Conservation (phyloP, 2,888 invertebrate species). For the Cacoxenus indagator region DNA sequence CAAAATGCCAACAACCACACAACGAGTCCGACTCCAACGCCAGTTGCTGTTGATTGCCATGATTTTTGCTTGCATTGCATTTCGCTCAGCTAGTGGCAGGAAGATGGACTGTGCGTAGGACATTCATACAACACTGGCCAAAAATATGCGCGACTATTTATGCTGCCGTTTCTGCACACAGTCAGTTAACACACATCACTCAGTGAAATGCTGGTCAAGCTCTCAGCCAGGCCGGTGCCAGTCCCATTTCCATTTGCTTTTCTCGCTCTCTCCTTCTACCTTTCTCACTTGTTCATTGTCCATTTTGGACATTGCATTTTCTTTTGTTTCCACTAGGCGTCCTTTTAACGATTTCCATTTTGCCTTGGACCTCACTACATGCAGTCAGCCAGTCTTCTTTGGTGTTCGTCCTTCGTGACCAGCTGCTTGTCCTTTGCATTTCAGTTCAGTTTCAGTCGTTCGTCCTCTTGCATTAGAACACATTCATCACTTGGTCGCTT, state of each 20-base stretch:
- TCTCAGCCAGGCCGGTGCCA: neutral
- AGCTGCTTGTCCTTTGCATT: slow-evolving; percentile 4
- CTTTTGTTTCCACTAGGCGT: no score
- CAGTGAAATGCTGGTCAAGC: slow-evolving; percentile 36
- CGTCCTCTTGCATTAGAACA: slow-evolving; percentile 43
- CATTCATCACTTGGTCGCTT: slow-evolving; percentile 60
- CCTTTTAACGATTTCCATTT: no score
- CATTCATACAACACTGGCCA: slow-evolving; percentile 7
- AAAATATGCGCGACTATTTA: slow-evolving; percentile 47
- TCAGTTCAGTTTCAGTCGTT: slow-evolving; percentile 1
- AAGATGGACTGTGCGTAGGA: slow-evolving; percentile 8
- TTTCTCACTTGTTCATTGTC: slow-evolving; percentile 23
- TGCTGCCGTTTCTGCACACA: slow-evolving; percentile 35
- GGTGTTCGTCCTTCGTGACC: neutral
- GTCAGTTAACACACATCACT: slow-evolving; percentile 55
- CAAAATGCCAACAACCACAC: neutral
- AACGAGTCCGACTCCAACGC: neutral
- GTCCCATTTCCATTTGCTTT: neutral
- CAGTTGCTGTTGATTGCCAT: slow-evolving; percentile 25
- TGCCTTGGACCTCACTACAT: no score
- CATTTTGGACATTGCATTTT: neutral
- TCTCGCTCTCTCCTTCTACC: slow-evolving; percentile 17
- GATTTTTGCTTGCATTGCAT: slow-evolving; percentile 32
- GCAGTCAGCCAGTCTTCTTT: no score
- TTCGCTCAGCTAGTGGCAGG: slow-evolving; percentile 23